Evolutionary conservation across 2,797 vertebrate species (phyloP).

Genomic region (Synaphobranchus kaupii): DNA sequence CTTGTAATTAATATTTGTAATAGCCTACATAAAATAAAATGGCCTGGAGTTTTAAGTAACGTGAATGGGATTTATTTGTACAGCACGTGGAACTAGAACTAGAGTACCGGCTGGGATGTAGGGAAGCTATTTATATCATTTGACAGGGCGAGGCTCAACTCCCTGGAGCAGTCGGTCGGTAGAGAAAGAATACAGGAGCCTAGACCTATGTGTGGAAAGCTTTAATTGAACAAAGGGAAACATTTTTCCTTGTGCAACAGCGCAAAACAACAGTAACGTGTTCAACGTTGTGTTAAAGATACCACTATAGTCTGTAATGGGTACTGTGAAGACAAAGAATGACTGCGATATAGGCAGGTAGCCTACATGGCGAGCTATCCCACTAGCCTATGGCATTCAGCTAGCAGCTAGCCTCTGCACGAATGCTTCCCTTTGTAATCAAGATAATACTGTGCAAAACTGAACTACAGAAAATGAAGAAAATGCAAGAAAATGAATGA

Average conservation of each 20-base stretch:
- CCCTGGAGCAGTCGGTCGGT: background rate
- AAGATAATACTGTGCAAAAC: background rate
- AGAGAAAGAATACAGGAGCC: conserved; percentile 4
- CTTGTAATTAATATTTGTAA: background rate
- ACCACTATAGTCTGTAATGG: background rate
- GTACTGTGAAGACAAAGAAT: conserved; percentile 6
- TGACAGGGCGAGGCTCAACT: conserved; percentile 68
- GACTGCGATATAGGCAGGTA: background rate
- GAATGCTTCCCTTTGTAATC: conserved; percentile 5
- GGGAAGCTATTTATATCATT: conserved; percentile 72
- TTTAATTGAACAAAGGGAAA: conserved; percentile 64
- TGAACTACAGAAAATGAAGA: background rate
- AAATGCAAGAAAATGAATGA: background rate
- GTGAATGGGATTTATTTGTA: conserved; percentile 23
- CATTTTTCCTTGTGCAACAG: conserved; percentile 57
- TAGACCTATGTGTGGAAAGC: conserved; percentile 26
- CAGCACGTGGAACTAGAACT: conserved; percentile 26
- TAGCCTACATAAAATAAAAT: background rate
- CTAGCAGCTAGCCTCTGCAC: background rate
- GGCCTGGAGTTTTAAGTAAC: background rate
- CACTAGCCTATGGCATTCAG: background rate
- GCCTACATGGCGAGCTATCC: background rate
- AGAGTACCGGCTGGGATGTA: conserved; percentile 17
- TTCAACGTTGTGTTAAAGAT: background rate
- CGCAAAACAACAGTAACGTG: background rate